Percentiles rank a stretch among this genome's conserved stretches.
phyloP scores from a whole-genome alignment of 2,888 invertebrate species.

The Apamea sordens region DNA sequence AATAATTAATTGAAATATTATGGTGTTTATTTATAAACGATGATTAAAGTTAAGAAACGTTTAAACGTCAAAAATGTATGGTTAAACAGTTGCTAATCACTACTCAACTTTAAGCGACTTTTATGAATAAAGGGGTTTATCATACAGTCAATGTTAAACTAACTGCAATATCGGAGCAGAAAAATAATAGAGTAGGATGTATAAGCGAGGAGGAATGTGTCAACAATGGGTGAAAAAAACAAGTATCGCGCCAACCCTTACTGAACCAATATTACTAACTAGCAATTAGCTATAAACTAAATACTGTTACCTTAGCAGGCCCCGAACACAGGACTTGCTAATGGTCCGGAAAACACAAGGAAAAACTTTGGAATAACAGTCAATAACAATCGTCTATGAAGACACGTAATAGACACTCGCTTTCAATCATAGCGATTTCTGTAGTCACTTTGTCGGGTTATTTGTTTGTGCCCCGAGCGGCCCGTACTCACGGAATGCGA shows the following conservation, averaged over 20 bases:
- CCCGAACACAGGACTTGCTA: background rate
- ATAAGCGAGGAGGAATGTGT: background rate
- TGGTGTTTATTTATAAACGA: too few relatives aligned
- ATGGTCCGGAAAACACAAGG: background rate
- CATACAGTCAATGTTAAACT: background rate
- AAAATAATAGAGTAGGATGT: too few relatives aligned
- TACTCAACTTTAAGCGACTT: too few relatives aligned
- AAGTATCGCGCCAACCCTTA: background rate
- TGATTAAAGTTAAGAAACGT: too few relatives aligned
- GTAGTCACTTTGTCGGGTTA: slow-evolving; percentile 76
- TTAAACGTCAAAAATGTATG: too few relatives aligned
- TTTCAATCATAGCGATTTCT: slow-evolving; percentile 74
- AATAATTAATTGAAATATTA: background rate
- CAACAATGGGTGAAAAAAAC: background rate
- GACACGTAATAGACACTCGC: slow-evolving; percentile 62
- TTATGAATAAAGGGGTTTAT: too few relatives aligned
- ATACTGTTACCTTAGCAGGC: too few relatives aligned
- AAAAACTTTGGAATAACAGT: background rate
- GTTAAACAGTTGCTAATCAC: too few relatives aligned
- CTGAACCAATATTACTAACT: background rate
- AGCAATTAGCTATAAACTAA: background rate
- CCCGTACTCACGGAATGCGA: slow-evolving; percentile 70
- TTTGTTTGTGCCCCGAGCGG: slow-evolving; percentile 81
- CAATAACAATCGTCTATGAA: slow-evolving; percentile 9
- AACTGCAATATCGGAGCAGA: background rate